Conservation (phyloP, 2,113 vertebrate species). For the Verasper variegatus region DNA sequence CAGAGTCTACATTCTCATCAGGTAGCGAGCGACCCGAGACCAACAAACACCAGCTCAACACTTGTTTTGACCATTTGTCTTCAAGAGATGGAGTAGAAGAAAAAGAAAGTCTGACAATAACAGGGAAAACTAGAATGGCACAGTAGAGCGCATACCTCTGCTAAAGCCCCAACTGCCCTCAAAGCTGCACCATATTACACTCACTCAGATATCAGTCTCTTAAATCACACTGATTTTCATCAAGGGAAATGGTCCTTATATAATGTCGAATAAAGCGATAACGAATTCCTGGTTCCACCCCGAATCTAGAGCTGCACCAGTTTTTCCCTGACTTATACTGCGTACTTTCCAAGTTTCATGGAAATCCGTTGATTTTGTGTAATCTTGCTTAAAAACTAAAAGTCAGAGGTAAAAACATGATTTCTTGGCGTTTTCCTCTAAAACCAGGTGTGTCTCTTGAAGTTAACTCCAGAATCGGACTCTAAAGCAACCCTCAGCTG, state of each 20-base stretch:
- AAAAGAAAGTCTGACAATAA: not conserved
- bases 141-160: not conserved
- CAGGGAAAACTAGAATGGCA: not conserved
- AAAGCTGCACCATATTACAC: not conserved
- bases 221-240: not conserved
- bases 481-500: not conserved
- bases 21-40: not conserved
- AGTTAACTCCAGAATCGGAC: not conserved
- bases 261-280: not conserved
- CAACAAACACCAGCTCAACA: not conserved
- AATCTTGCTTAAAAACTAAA: not conserved
- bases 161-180: not conserved
- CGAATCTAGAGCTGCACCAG: too few relatives aligned
- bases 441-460: not conserved
- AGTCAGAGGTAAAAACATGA: too few relatives aligned
- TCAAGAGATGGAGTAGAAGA: not conserved
- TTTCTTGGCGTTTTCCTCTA: not conserved
- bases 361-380: not conserved
- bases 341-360: too few relatives aligned
- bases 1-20: not conserved
- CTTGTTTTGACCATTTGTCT: not conserved
- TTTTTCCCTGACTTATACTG: too few relatives aligned
- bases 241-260: not conserved
- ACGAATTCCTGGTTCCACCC: too few relatives aligned
- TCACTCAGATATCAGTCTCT: not conserved